Evolutionary conservation across 2,797 vertebrate genomes (phyloP), one percentile per base, ranked within the genome.

Genomic region (Darevskia mixta): DNA sequence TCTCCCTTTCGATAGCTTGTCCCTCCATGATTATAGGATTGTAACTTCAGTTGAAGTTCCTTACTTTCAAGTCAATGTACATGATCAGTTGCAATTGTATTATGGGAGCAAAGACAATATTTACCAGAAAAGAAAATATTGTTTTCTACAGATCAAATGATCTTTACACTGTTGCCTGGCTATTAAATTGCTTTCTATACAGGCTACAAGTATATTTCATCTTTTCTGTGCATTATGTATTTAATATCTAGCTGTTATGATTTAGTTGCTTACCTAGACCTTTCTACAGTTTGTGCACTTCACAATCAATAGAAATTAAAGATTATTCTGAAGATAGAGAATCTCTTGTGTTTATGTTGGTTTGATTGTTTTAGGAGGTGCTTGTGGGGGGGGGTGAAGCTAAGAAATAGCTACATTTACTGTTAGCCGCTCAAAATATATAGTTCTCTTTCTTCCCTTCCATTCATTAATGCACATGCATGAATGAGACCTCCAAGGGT

Each of bases 401-500:
- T 43, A 75, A 87, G 73, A 45, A 86, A 93, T 78, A 38, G 64
- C 83, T 58, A 35, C 25, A 86, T 81, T 92, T 90, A 1, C 35
- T 73, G 0, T 55, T n/a, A 82, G 91, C 91, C 86, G 1, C 67
- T 88, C 69, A 87, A 45, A 83, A 88, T 78, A 38, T 64, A 69
- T 20, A 86, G 67, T 79, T 87, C n/a, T 81, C 9, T 13, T 45
- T 23, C 17, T 13, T 13, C 25, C 32, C 8, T 73, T 29, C 45
- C 73, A 64, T 32, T 93, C 86, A 85, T 89, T 91, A 90, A 69
- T 80, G 82, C 7, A 87, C 10, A n/a, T 86, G 73, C 20, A 82
- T 55, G 45, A 88, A 61, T 64, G 92, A 88, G 58, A 49, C 69
- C 32, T 89, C 23, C 79, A 93, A 83, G 27, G 90, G 2, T 78